Conservation (phyloP, 1,140 invertebrate genomes). For the Caenorhabditis remanei region DNA sequence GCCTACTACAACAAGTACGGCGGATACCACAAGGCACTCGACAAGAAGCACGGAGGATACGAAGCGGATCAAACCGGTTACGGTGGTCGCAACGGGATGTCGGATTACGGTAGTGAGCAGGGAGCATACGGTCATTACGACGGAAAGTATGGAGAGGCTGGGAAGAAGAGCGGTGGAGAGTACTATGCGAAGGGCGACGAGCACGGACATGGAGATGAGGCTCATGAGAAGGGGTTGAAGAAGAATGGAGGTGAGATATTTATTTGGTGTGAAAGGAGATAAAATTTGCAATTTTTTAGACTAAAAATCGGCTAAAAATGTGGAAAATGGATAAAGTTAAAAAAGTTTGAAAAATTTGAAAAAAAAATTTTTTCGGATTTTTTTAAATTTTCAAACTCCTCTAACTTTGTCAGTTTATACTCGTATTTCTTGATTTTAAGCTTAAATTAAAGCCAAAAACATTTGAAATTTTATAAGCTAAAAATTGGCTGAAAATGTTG, state of each 20-base stretch:
- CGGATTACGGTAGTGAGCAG: slow-evolving; percentile 47
- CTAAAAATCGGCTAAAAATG: not conserved
- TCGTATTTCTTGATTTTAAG: no score
- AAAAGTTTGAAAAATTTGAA: not conserved
- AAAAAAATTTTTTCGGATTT: not conserved
- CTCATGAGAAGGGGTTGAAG: slow-evolving; percentile 45
- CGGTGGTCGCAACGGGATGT: slow-evolving; percentile 39
- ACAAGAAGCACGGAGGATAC: slow-evolving; percentile 37
- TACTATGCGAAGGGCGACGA: slow-evolving; percentile 43
- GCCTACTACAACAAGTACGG: slow-evolving; percentile 50
- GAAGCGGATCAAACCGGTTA: slow-evolving; percentile 33
- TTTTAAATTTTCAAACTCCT: not conserved
- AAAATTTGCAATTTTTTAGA: not conserved
- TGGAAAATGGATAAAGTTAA: not conserved
- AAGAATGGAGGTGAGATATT: slow-evolving; percentile 14
- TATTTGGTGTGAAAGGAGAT: no score
- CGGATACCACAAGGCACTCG: slow-evolving; percentile 22
- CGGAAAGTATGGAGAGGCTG: slow-evolving; percentile 37
- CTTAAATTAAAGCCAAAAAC: no score
- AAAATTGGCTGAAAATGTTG: not conserved
- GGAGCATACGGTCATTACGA: slow-evolving; percentile 45
- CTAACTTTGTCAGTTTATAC: not conserved
- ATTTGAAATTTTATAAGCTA: not conserved
- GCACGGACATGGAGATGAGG: slow-evolving; percentile 43
- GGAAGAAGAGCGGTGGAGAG: slow-evolving; percentile 11